phyloP scores from a whole-genome alignment of 1,140 invertebrate genomes.

The Bemisia tabaci region DNA sequence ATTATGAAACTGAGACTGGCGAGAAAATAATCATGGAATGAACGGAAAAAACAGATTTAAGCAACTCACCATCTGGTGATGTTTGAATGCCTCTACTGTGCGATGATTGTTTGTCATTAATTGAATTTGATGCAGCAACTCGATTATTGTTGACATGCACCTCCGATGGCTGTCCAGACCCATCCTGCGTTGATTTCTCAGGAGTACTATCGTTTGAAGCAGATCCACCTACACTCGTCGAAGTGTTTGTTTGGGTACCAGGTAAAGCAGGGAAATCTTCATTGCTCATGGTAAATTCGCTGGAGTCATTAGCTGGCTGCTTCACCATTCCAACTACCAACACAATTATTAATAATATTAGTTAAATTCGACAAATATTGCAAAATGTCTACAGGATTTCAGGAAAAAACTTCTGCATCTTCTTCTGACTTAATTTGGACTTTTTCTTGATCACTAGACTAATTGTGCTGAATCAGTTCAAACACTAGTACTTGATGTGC shows the following conservation, averaged over 20 bases:
- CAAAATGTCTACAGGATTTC: no score
- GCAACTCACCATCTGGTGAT: slow-evolving; percentile 71
- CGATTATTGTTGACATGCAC: background rate
- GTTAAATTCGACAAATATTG: no score
- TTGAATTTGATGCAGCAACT: slow-evolving; percentile 30
- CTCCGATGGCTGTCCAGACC: slow-evolving; percentile 5
- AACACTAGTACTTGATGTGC: no score
- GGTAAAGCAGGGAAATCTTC: slow-evolving; percentile 97
- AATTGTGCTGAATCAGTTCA: no score
- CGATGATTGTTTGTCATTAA: slow-evolving; percentile 31
- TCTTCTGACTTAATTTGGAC: no score
- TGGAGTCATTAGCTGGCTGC: slow-evolving; percentile 76
- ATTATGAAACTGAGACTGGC: no score
- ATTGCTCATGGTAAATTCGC: slow-evolving; percentile 31
- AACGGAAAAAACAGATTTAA: no score
- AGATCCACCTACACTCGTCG: slow-evolving; percentile 30
- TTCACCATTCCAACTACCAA: slow-evolving; percentile 91
- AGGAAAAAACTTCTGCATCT: no score
- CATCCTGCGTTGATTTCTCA: slow-evolving; percentile 5
- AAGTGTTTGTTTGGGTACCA: slow-evolving; percentile 24
- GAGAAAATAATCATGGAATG: no score
- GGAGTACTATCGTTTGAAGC: background rate
- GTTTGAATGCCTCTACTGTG: slow-evolving; percentile 81
- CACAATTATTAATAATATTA: no score
- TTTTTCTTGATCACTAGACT: no score